Conservation (phyloP, 2,113 vertebrate species). For the Platanista minor region DNA sequence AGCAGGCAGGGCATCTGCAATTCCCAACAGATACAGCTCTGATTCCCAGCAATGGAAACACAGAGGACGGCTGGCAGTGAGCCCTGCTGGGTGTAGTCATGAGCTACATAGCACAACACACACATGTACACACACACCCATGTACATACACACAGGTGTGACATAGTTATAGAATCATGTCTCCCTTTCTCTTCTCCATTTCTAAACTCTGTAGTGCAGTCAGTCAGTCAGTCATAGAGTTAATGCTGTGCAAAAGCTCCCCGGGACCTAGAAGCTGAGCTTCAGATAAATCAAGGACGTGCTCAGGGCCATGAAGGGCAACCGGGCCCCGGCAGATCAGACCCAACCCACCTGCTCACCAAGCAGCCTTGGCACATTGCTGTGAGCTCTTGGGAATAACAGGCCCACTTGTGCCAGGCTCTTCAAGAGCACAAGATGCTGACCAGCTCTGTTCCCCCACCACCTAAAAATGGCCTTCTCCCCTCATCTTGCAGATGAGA, state of each 20-base stretch:
- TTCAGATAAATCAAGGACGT: neutral
- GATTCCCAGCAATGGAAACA: neutral
- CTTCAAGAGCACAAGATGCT: neutral
- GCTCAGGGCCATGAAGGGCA: neutral
- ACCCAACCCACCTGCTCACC: no score
- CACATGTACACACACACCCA: neutral
- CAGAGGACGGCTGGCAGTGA: neutral
- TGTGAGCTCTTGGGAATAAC: neutral
- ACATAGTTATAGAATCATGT: accelerated
- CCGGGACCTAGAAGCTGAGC: neutral
- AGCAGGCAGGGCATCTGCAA: neutral
- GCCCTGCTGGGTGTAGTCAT: neutral
- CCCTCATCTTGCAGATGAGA: neutral
- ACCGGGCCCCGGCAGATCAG: neutral
- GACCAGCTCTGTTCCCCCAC: neutral
- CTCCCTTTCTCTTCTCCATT: neutral
- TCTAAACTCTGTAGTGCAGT: neutral
- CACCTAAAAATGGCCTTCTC: neutral
- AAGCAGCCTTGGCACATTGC: neutral
- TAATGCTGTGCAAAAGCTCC: neutral
- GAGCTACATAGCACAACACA: neutral
- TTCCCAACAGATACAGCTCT: neutral
- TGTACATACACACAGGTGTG: no score
- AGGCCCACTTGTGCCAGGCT: no score
- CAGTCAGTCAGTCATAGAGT: neutral